Conservation (phyloP, 2,797 vertebrate species). For the Rhabdomys pumilio region DNA sequence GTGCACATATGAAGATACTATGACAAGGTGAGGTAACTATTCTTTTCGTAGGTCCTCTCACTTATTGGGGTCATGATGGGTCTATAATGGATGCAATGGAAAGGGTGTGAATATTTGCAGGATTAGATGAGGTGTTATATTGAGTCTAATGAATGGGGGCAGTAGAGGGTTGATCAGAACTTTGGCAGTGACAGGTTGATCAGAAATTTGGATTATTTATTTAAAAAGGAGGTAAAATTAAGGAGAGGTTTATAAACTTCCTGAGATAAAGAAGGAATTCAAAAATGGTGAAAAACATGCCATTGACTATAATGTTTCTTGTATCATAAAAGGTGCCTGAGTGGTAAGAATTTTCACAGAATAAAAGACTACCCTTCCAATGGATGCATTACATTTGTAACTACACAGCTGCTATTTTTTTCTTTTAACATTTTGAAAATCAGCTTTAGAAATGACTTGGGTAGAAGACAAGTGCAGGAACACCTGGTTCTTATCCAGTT, state of each 20-base stretch:
- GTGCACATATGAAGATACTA: neutral
- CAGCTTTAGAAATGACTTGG: conserved; percentile 3
- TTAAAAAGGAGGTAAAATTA: neutral
- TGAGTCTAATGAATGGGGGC: neutral
- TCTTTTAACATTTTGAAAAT: conserved; percentile 44
- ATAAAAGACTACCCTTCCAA: conserved; percentile 4
- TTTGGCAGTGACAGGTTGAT: neutral
- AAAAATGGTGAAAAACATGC: neutral
- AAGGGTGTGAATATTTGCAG: neutral
- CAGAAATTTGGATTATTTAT: neutral
- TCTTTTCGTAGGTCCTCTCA: neutral
- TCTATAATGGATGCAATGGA: no score
- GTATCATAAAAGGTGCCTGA: neutral
- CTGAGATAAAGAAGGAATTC: conserved; percentile 22
- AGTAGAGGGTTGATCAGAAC: neutral
- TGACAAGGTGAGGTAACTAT: neutral
- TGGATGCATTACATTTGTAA: neutral
- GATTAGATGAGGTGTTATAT: neutral
- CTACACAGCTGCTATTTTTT: conserved; percentile 47
- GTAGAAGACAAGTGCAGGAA: conserved; percentile 43
- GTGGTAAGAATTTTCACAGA: neutral
- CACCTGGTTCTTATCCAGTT: conserved; percentile 53
- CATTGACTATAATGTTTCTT: neutral
- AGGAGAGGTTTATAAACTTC: conserved; percentile 5
- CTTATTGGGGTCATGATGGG: neutral